Evolutionary conservation across 2,888 invertebrate species (phyloP), one percentile per base, ranked within the genome.

Genomic region (Allacma fusca): DNA sequence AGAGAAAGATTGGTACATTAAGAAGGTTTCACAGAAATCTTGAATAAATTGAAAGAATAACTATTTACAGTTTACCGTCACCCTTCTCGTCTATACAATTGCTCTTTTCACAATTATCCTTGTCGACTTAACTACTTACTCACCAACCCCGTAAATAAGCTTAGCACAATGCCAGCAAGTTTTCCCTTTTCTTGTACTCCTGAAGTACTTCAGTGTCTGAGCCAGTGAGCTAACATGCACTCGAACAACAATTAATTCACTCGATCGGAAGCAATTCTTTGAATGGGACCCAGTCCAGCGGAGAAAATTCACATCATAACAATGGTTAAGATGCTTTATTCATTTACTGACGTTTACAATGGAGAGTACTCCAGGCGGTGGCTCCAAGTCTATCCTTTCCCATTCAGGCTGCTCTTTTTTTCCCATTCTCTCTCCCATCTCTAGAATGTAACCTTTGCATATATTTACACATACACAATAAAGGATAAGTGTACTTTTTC

Each of bases 41-140:
- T 44, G 21, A 70, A 44, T 70, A n/a, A 70, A 70, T 70, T 43
- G 44, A 70, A 44, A 70, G 69, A 70, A 70, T 70, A 70, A 70
- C 69, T 70, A 44, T 70, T 70, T 43, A 24, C 44, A 70, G 26
- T 44, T 43, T 24, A 70, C 69, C 69, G 21, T 43, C 69, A 70
- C 69, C 69, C 69, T 70, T 26, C 24, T 44, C n/a, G 4, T 12
- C 50, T 16, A 50, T 50, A 50, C 50, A 19, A 50, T 50, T 50
- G 50, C 50, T 13, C 50, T n/a, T 68, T 44, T 7, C 29, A 70
- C 43, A 70, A 50, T 50, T 50, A 50, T 24, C 24, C 24, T 26
- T 24, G 13, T 70, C 69, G 24, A 70, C 69, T 43, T 23, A 70
- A 16, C 44, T 70, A 43, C 69, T 70, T 70, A 70, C n/a, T 2